A percentile compares a stretch with the other conserved stretches of the same genome.
These are phyloP conservation scores for Caradrina kadenii DNA, from an alignment of 2,888 invertebrate genomes.

Conservation along the genomic window DNA sequence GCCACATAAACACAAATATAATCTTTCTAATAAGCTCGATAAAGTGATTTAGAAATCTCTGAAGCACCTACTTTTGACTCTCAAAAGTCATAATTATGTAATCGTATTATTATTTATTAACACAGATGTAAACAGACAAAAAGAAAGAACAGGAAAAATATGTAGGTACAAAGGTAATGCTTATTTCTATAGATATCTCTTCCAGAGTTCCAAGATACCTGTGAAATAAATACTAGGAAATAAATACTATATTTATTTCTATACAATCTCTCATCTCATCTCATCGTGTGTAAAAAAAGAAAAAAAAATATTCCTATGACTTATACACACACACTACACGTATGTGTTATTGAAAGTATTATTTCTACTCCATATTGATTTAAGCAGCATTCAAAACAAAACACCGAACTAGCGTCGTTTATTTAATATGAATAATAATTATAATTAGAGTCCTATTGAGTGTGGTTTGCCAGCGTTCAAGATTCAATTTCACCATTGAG, in stretches of 20 bases:
- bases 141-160: too few species aligned
- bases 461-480: slow-evolving; percentile 77
- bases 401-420: slow-evolving; percentile 62
- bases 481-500: slow-evolving; percentile 89
- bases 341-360: slow-evolving; percentile 5
- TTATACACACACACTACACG: too few species aligned
- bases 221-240: too few species aligned
- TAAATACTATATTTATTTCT: too few species aligned
- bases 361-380: slow-evolving; percentile 28
- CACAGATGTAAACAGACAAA: too few species aligned
- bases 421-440: slow-evolving; percentile 82
- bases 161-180: too few species aligned
- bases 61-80: not conserved
- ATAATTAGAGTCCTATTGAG: slow-evolving; percentile 86
- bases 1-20: slow-evolving; percentile 32
- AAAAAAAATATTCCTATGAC: too few species aligned
- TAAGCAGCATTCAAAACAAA: slow-evolving; percentile 50
- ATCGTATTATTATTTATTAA: not conserved
- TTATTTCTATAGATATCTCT: too few species aligned
- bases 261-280: too few species aligned
- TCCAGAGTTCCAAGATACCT: too few species aligned
- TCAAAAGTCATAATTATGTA: slow-evolving; percentile 9
- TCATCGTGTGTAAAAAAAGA: too few species aligned
- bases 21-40: slow-evolving; percentile 30
- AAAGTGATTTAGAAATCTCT: slow-evolving; percentile 13